Conservation (phyloP, 2,888 invertebrate genomes). For the Phytoseiulus persimilis region DNA sequence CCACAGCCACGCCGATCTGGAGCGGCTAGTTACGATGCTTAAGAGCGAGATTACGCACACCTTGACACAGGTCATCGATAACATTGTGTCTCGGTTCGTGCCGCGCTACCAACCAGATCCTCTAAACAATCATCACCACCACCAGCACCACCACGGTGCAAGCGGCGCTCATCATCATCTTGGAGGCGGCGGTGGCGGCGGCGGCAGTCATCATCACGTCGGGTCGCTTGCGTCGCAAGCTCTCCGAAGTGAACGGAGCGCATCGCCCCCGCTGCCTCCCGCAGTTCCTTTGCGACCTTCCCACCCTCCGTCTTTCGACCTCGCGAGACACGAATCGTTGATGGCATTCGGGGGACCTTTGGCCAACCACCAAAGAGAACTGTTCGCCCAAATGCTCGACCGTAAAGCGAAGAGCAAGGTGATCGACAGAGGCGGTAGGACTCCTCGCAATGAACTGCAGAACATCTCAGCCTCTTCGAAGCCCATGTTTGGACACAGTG, state of each 20-base stretch:
- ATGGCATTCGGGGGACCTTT: neutral
- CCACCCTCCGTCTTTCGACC: slow-evolving; percentile 39
- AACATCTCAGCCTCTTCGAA: slow-evolving; percentile 41
- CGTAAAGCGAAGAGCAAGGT: slow-evolving; percentile 71
- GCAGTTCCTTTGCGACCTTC: slow-evolving; percentile 38
- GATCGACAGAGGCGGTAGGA: slow-evolving; percentile 57
- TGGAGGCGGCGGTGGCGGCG: slow-evolving; percentile 43
- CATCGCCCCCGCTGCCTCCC: slow-evolving; percentile 28
- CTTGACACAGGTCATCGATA: slow-evolving; percentile 73
- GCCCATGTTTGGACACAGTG: slow-evolving; percentile 42
- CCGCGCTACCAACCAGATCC: slow-evolving; percentile 62
- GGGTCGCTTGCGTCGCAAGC: slow-evolving; percentile 45
- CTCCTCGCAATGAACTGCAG: slow-evolving; percentile 41
- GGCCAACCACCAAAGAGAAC: slow-evolving; percentile 42
- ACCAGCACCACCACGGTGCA: slow-evolving; percentile 24
- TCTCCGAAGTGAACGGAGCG: slow-evolving; percentile 37
- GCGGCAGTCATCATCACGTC: slow-evolving; percentile 44
- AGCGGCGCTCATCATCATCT: slow-evolving; percentile 17
- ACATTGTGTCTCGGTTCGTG: slow-evolving; percentile 66
- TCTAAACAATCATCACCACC: neutral
- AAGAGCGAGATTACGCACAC: slow-evolving; percentile 81
- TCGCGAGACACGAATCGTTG: slow-evolving; percentile 20
- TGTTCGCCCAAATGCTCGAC: slow-evolving; percentile 53
- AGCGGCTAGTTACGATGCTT: slow-evolving; percentile 78
- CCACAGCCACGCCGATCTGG: slow-evolving; percentile 54